Base-by-base conservation (phyloP, 2,888 invertebrate genomes). In the Stramonita haemastoma region DNA sequence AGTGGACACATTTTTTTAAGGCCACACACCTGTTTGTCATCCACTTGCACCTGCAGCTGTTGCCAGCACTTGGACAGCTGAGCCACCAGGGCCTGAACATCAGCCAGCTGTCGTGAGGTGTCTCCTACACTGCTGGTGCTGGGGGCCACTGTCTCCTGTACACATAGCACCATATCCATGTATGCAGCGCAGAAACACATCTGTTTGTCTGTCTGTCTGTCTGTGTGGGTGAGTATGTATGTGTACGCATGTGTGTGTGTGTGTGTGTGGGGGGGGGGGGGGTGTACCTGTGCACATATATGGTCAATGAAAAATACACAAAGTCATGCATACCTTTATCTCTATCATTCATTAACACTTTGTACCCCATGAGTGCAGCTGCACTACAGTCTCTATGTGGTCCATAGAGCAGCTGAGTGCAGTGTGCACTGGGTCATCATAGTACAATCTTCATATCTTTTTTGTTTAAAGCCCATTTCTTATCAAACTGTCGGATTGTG, bases 1-100 rank as follows among this genome's bases (percentile, higher is more conserved):
- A 46, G 8, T 46, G 46, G 4, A 46, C 4, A 8, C 8, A 46
- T 46, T 46, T 5, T 70, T 1, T 26, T 79, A 15, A 34, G 19
- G 57, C 26, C 85, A 77, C 85, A 77, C 34, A 89, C 89, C 90
- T 94, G 93, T 87, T 93, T 92, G 83, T 94, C 93, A 57, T 93
- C 93, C 13, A 93, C 92, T 90, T 94, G 94, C 11, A 90, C 91
- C 88, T 94, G 93, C 26, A 94, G 88, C 90, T 94, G 93, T 17
- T 93, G 92, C 94, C 94, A 95, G 87, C 93, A 93, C 89, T 92
- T 91, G 85, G 92, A 92, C 66, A 94, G 92, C 85, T 94, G 93
- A 36, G 88, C 89, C 85, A 94, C 90, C 79, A 92, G 91, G 56
- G 91, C 90, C 77, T 93, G 91, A 19, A 94, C 92, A 83, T 94